Evolutionary conservation across 2,113 vertebrate species (phyloP).

Genomic region (Sebastes schlegelii): DNA sequence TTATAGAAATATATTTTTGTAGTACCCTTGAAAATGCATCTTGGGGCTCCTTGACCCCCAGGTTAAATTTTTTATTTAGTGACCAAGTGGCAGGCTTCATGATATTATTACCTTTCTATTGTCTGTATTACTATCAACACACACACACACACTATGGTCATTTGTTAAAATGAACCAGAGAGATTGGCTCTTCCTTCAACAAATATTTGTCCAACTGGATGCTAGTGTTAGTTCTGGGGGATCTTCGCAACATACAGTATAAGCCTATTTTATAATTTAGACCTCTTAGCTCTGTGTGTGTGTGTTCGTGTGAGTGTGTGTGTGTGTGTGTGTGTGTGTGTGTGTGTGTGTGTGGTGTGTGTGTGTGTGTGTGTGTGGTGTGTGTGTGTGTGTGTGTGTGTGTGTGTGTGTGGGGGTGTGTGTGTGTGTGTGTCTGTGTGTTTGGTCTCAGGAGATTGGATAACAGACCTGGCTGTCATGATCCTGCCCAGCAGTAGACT

Average conservation of each 20-base stretch:
- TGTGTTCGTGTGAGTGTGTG: slow-evolving; percentile 26
- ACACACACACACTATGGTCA: background rate
- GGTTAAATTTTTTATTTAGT: background rate
- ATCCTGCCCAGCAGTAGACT: slow-evolving; percentile 58
- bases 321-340: slow-evolving; percentile 29
- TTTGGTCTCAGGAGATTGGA: slow-evolving; percentile 29
- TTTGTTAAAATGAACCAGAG: background rate
- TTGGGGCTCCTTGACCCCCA: background rate
- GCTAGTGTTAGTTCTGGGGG: background rate
- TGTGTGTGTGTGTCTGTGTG: slow-evolving; percentile 34
- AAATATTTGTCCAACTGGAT: background rate
- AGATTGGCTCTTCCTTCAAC: background rate
- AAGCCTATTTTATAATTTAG: slow-evolving; percentile 31
- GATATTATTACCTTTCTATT: background rate
- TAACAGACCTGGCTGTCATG: slow-evolving; percentile 55
- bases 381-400: slow-evolving; percentile 27
- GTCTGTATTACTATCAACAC: background rate
- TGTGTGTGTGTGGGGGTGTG: slow-evolving; percentile 1
- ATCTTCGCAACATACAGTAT: too few species aligned
- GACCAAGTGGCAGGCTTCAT: background rate
- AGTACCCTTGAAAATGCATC: background rate
- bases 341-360: slow-evolving; percentile 24
- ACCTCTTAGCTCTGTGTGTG: slow-evolving; percentile 12
- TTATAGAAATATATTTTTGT: background rate
- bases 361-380: slow-evolving; percentile 23